Evolutionary conservation across 2,797 vertebrate genomes (phyloP).

Genomic region (Helarctos malayanus): DNA sequence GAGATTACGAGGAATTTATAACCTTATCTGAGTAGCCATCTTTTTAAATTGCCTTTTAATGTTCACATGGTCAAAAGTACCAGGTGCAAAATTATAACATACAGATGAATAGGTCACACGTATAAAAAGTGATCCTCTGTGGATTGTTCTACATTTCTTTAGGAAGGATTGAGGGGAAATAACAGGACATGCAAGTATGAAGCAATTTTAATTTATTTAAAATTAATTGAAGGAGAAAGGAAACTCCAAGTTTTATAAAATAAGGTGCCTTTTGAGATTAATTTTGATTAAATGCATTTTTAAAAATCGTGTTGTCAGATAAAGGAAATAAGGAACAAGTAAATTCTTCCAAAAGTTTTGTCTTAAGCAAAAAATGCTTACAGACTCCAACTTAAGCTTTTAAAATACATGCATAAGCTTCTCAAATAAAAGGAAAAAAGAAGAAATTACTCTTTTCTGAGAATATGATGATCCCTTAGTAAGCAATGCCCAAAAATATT

Average conservation of each 20-base stretch:
- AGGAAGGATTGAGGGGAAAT: not conserved
- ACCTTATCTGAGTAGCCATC: not conserved
- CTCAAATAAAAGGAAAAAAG: constrained; percentile 28
- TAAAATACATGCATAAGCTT: constrained; percentile 15
- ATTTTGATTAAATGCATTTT: constrained; percentile 22
- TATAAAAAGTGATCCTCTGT: not conserved
- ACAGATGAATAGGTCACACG: not conserved
- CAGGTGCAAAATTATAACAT: not conserved
- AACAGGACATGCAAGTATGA: constrained; percentile 20
- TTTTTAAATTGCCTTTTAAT: not conserved
- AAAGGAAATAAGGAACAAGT: constrained; percentile 47
- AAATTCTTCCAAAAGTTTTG: constrained; percentile 39
- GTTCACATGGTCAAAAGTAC: not conserved
- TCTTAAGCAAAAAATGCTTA: not conserved
- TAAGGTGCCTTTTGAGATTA: constrained; percentile 35
- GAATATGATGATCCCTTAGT: not conserved
- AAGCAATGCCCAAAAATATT: not conserved
- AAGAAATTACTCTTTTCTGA: not conserved
- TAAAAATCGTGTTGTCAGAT: not conserved
- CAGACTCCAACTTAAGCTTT: not conserved
- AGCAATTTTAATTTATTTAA: constrained; percentile 56
- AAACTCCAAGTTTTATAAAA: constrained; percentile 19
- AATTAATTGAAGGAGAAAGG: not conserved
- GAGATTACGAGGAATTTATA: not conserved
- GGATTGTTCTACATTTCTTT: not conserved